Evolutionary conservation across 2,888 invertebrate genomes (phyloP), one percentile per base, ranked within the genome.

Genomic region (Lepidochrysops patricia): DNA sequence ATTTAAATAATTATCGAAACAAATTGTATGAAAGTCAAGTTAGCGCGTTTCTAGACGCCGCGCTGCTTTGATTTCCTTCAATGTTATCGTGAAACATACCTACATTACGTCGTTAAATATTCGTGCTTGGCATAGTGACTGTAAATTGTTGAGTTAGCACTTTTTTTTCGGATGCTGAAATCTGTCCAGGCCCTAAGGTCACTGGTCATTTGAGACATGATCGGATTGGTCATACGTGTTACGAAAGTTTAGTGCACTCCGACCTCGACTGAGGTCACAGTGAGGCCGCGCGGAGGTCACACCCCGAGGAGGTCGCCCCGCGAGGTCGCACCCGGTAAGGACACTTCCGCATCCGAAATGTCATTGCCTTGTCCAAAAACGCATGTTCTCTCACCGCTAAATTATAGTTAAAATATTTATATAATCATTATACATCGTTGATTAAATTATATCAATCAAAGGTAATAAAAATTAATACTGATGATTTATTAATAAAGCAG

Each of bases 241-340:
- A 64, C 67, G 69, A 69, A 68, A 68, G 69, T 68, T 67, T 63
- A 66, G 50, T 65, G 66, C 65, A 65, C 67, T 64, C 50, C 61
- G 58, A 61, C 69, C 67, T 67, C 65, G 60, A 56, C 57, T 62
- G 63, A 67, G 67, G 69, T 68, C 64, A 43, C 25, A 27, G 48
- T 62, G 57, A 67, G 68, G 67, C 66, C 65, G 58, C 49, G 19
- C 57, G 63, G 66, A 68, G 67, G 67, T 61, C 66, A 34, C 62
- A 50, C 49, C 43, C 37, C 50, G 50, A 32, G 49, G 32, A 58
- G 63, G 63, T 64, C 60, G 61, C 48, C 57, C 43, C 61, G 58
- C 60, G 65, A 66, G 62, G 63, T 43, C 54, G 61, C 60, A 50
- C 56, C 57, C n/a, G n/a, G 56, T 60, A 59, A 54, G 64, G 58